Evolutionary conservation across 2,888 invertebrate species (phyloP).

Genomic region (Diarsia mendica): DNA sequence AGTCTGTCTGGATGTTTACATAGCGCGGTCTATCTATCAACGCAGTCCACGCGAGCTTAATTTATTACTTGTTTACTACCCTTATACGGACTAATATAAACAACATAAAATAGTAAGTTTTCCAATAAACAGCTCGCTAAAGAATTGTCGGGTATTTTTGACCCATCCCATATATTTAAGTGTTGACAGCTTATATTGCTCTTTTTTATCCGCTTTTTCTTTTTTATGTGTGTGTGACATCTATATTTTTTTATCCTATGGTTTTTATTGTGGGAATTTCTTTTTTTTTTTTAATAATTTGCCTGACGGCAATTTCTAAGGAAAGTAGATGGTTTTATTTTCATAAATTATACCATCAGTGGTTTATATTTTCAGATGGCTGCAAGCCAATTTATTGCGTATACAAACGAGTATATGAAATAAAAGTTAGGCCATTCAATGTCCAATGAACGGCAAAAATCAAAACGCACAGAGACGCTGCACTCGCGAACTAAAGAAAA

Average conservation of each 20-base stretch:
- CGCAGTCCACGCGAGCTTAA: conserved; percentile 69
- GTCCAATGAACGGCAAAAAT: conserved; percentile 34
- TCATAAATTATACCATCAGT: no score
- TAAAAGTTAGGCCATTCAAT: background rate
- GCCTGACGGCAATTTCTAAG: background rate
- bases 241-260: conserved; percentile 10
- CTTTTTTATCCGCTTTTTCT: conserved; percentile 33
- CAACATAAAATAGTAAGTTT: conserved; percentile 73
- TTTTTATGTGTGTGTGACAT: conserved; percentile 37
- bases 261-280: background rate
- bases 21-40: conserved; percentile 71
- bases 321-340: background rate
- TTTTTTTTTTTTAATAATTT: background rate
- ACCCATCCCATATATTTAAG: conserved; percentile 58
- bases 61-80: conserved; percentile 83
- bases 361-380: background rate
- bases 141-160: conserved; percentile 54
- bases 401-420: no score
- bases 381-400: background rate
- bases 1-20: conserved; percentile 72
- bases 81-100: conserved; percentile 68
- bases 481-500: conserved; percentile 65
- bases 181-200: conserved; percentile 62
- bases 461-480: conserved; percentile 61
- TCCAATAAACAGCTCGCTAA: conserved; percentile 57